Evolutionary conservation across 2,888 invertebrate genomes (phyloP), one percentile per base, ranked within the genome.

Genomic region (Tipula helvola): DNA sequence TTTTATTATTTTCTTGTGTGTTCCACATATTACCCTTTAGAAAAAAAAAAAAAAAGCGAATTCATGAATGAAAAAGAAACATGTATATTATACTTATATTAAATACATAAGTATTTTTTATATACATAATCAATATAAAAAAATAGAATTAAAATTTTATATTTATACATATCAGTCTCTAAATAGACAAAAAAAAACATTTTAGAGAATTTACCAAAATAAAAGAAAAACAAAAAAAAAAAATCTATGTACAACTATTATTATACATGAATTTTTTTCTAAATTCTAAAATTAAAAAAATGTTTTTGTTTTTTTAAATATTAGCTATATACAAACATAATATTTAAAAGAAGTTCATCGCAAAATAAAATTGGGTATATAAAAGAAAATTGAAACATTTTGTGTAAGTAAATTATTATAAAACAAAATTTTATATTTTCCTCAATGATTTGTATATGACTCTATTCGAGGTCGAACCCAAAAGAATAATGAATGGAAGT

Each of bases 401-500:
- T 84, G 36, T 83, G 4, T 13, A 84, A 39, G 84, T 84, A 84
- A 16, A 84, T n/a, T 84, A 84, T 84, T 39, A 84, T 39, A 39
- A 84, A 84, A 84, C n/a, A 84, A 39, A 84, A 39, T n/a, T 36
- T 39, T n/a, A 71, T 86, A 7, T 52, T 57, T 47, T 86, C 18
- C 18, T 44, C 44, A 86, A 42, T 86, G 85, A 36, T 85, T 84
- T 84, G 36, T 84, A 71, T 87, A 83, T 87, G 86, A 87, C 83
- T 87, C 86, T 86, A 83, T 87, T 88, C 87, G 87, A 88, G 88
- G 87, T 87, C 87, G 86, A 86, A 84, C 87, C 86, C 86, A 87
- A 86, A 84, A 85, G 39, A 87, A 36, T 44, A 87, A 88, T 88
- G 88, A 88, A 88, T 88, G 88, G 88, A 88, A 87, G 85, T 86